Base-by-base conservation (phyloP, 2,888 invertebrate species). In the Crossocerus cetratus region DNA sequence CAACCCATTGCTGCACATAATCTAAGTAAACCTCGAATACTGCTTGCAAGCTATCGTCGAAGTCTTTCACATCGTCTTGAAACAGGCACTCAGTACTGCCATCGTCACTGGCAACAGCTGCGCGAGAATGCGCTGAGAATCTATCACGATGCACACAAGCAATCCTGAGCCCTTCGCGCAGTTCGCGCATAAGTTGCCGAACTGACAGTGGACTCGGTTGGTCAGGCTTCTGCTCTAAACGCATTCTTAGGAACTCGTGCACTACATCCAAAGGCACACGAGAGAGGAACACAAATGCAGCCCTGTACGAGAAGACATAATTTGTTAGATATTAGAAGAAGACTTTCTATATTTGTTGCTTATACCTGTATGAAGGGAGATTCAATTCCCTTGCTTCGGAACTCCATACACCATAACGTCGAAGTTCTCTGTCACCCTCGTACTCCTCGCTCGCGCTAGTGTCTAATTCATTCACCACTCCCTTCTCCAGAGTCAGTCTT, bases 241-340 rank as follows among this genome's bases (percentile, higher is more conserved):
- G 91, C 92, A 98, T 94, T 72, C 94, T 91, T 55, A 98, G 91
- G 91, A 97, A 98, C 90, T 98, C 98, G 87, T 98, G 96, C 75
- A 97, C 95, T n/a, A 98, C 94, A 90, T 98, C 97, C 86, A 99
- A 91, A 22, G 97, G 96, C 63, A 98, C 94, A 62, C 95, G 93
- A 72, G 96, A 94, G 16, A 98, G 92, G 89, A 98, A 96, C 64
- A 98, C 92, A 91, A 97, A 98, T 74, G 95, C 94, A 44, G 95
- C 93, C 81, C 95, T 88, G 23, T 11, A 32, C 32, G 32, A 0
- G 8, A 32, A 4, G 8, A 32, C 32, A n/a, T 49, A 4, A 49
- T 49, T 32, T 32, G 8, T 32, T 32, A 32, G 23, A 32, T 2
- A 32, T 32, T 32, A 2, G 8, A 32, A 32, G 23, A 32, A 32